Percentiles rank a stretch among this genome's conserved stretches.
phyloP scores from a whole-genome alignment of 2,888 invertebrate species.

The Trachelus iudaicus region DNA sequence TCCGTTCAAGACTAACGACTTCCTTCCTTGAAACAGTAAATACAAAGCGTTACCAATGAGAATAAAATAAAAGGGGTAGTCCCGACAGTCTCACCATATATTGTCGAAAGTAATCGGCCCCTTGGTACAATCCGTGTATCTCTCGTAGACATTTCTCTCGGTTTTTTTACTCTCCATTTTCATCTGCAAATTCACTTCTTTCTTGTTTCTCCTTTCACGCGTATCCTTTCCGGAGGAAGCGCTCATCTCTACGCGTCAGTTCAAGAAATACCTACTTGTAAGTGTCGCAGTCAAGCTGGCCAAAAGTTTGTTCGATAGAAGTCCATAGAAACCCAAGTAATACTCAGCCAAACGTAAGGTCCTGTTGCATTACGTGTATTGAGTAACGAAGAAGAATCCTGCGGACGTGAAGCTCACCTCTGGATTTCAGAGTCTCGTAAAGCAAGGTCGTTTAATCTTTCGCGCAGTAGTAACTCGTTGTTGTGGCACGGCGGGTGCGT shows the following conservation, averaged over 20 bases:
- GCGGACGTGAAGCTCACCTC: slow-evolving; percentile 7
- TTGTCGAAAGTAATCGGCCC: slow-evolving; percentile 37
- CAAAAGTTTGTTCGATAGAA: neutral
- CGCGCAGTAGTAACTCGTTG: slow-evolving; percentile 25
- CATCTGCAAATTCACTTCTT: neutral
- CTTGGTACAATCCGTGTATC: slow-evolving; percentile 26
- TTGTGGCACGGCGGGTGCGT: neutral
- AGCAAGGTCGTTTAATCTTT: slow-evolving; percentile 37
- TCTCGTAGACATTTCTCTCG: slow-evolving; percentile 21
- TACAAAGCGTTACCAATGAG: slow-evolving; percentile 3
- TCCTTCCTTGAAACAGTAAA: slow-evolving; percentile 42
- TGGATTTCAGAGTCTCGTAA: slow-evolving; percentile 23
- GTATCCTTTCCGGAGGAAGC: neutral
- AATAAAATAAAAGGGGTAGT: neutral
- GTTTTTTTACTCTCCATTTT: slow-evolving; percentile 20
- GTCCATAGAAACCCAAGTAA: neutral
- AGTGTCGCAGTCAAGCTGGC: neutral
- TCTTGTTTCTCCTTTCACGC: neutral
- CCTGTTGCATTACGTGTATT: neutral
- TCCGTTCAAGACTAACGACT: slow-evolving; percentile 39
- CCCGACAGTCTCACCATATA: slow-evolving; percentile 37
- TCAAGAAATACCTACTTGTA: neutral
- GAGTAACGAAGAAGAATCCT: neutral
- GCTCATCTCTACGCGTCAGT: neutral
- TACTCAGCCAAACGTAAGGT: neutral